Conservation (phyloP, 2,888 invertebrate species). For the Heterodera filipjevi region DNA sequence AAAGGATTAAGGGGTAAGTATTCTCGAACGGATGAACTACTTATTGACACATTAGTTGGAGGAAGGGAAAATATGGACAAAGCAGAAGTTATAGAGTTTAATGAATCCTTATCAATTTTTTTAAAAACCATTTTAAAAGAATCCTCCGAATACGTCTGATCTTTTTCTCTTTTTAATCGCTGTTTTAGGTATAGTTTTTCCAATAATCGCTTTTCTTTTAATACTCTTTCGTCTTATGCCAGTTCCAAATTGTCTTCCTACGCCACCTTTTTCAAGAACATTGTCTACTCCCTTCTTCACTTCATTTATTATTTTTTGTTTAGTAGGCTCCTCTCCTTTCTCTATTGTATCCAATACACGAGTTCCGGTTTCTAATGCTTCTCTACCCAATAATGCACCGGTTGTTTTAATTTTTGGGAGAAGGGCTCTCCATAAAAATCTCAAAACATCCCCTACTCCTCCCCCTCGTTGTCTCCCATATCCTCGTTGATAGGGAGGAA, state of each 20-base stretch:
- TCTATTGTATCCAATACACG: neutral
- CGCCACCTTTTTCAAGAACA: neutral
- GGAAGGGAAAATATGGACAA: neutral
- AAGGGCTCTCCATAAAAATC: neutral
- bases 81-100: neutral
- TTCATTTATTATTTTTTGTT: neutral
- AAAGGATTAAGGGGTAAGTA: constrained; percentile 12
- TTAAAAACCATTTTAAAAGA: neutral
- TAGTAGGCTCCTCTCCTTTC: neutral
- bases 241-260: neutral
- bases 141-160: constrained; percentile 21
- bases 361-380: neutral
- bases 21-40: neutral
- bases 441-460: neutral
- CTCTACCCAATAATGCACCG: neutral
- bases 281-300: neutral
- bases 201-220: neutral
- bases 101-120: neutral
- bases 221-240: neutral
- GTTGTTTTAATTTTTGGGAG: neutral
- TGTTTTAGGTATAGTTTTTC: neutral
- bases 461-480: neutral
- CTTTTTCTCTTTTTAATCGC: constrained; percentile 13
- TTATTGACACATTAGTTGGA: neutral
- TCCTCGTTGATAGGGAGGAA: neutral